Conservation (phyloP, 2,113 vertebrate genomes). For the Campylomormyrus numenius region DNA sequence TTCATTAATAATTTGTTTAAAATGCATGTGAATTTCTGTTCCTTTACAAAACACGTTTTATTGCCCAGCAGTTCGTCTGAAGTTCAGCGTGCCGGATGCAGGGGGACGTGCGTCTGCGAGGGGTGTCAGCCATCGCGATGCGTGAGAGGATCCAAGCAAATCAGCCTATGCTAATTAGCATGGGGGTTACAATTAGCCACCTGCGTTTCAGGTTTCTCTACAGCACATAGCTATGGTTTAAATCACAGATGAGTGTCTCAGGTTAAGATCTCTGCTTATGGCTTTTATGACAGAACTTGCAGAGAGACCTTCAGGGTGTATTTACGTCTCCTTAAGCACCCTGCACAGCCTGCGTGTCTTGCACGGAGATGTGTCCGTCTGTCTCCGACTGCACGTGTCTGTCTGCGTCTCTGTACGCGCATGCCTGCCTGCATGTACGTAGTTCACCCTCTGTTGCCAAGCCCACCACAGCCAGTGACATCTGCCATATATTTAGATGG, state of each 20-base stretch:
- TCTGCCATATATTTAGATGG: slow-evolving; percentile 18
- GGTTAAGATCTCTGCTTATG: neutral
- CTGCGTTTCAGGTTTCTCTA: neutral
- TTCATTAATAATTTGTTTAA: slow-evolving; percentile 20
- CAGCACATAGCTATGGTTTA: neutral
- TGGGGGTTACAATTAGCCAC: neutral
- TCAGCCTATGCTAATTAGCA: neutral
- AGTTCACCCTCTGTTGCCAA: neutral
- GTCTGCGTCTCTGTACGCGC: slow-evolving; percentile 11
- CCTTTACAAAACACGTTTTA: slow-evolving; percentile 28
- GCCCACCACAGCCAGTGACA: neutral
- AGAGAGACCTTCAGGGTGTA: neutral
- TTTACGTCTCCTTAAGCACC: neutral
- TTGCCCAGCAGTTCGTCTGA: slow-evolving; percentile 15
- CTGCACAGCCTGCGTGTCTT: neutral
- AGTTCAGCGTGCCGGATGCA: neutral
- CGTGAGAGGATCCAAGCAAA: neutral
- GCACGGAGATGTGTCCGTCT: neutral
- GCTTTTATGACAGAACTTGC: neutral
- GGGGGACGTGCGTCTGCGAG: neutral
- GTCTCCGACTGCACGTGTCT: neutral
- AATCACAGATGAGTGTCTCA: neutral
- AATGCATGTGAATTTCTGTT: slow-evolving; percentile 7
- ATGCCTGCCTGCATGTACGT: slow-evolving; percentile 28
- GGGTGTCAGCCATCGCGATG: neutral